Percentiles rank a stretch among this genome's conserved stretches.
These are phyloP conservation scores for Globodera rostochiensis DNA, from an alignment of 1,140 invertebrate genomes.

Conservation along the genomic window DNA sequence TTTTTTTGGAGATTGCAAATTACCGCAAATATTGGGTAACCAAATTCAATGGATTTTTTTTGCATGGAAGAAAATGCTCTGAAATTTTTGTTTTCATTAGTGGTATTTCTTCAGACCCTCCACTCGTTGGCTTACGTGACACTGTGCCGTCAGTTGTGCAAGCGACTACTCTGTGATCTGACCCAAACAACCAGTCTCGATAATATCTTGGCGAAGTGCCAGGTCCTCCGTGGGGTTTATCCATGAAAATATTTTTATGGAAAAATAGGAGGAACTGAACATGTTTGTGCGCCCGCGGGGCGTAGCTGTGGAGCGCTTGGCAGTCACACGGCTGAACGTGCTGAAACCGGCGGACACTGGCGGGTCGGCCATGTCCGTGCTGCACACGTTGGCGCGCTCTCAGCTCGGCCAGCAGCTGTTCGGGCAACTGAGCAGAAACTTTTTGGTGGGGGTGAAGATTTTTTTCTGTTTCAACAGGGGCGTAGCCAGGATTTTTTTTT, in stretches of 20 bases:
- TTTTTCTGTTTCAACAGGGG: neutral
- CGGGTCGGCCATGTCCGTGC: slow-evolving; percentile 39
- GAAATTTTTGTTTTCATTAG: too few species aligned
- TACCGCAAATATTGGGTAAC: slow-evolving; percentile 11
- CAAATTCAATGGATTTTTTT: too few species aligned
- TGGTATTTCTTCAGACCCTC: slow-evolving; percentile 32
- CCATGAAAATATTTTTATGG: slow-evolving; percentile 7
- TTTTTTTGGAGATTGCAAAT: neutral
- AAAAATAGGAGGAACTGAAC: slow-evolving; percentile 45
- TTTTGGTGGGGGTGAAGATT: neutral
- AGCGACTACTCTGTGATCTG: slow-evolving; percentile 35
- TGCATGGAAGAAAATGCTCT: too few species aligned
- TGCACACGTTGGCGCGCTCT: slow-evolving; percentile 43
- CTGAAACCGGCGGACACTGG: slow-evolving; percentile 48
- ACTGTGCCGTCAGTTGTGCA: slow-evolving; percentile 42
- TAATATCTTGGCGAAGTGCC: slow-evolving; percentile 13
- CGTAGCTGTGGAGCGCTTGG: slow-evolving; percentile 39
- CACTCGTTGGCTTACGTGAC: slow-evolving; percentile 44
- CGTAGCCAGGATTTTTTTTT: too few species aligned
- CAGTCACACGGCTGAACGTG: slow-evolving; percentile 35
- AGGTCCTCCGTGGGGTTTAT: neutral
- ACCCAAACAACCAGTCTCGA: slow-evolving; percentile 32
- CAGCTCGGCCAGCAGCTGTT: slow-evolving; percentile 48
- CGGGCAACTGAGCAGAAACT: slow-evolving; percentile 19
- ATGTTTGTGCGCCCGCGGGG: slow-evolving; percentile 36